These are phyloP conservation scores for Caenorhabditis virilis DNA, from an alignment of 2,888 invertebrate genomes.

Conservation along the genomic window DNA sequence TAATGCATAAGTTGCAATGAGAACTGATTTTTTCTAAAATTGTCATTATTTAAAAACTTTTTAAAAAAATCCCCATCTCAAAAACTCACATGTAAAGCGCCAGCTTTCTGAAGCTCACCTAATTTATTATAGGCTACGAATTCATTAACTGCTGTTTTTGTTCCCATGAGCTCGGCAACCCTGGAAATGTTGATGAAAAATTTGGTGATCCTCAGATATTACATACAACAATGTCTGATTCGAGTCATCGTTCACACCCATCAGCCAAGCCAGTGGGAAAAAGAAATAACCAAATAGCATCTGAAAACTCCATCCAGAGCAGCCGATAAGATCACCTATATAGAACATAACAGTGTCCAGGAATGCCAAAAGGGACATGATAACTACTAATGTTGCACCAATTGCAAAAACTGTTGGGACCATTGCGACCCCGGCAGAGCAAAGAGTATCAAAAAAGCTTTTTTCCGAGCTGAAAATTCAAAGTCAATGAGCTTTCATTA, in stretches of 20 bases:
- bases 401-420: slow-evolving; percentile 84
- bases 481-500: too few relatives aligned
- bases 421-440: slow-evolving; percentile 22
- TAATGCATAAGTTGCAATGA: slow-evolving; percentile 70
- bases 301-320: slow-evolving; percentile 73
- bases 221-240: slow-evolving; percentile 52
- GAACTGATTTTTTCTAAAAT: slow-evolving; percentile 51
- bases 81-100: slow-evolving; percentile 38
- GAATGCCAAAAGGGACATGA: slow-evolving; percentile 85
- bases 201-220: background rate
- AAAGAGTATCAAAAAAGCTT: slow-evolving; percentile 25
- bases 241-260: slow-evolving; percentile 74
- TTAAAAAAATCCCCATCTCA: background rate
- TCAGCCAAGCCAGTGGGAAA: slow-evolving; percentile 85
- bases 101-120: slow-evolving; percentile 54
- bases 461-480: slow-evolving; percentile 5
- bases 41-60: background rate
- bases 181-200: slow-evolving; percentile 9
- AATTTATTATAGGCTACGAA: slow-evolving; percentile 68
- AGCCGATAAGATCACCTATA: slow-evolving; percentile 81
- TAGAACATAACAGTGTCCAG: slow-evolving; percentile 82
- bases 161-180: slow-evolving; percentile 67
- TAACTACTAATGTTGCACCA: slow-evolving; percentile 87
- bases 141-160: slow-evolving; percentile 68
- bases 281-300: slow-evolving; percentile 83